These are phyloP conservation scores for Natrix natrix DNA, from an alignment of 2,797 vertebrate genomes.

Conservation along the genomic window DNA sequence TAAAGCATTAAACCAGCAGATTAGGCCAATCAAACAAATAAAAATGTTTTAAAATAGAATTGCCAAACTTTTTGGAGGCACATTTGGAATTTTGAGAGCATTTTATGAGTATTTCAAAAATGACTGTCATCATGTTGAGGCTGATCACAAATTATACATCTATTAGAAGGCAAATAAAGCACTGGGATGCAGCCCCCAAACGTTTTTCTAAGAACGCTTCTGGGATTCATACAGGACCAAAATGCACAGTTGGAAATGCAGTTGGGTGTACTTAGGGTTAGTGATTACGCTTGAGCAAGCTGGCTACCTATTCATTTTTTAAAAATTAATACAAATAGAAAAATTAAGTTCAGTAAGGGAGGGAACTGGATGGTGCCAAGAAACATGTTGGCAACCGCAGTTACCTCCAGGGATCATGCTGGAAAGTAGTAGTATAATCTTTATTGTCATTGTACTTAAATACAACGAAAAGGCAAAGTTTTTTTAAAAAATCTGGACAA, in stretches of 20 bases:
- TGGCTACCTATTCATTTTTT: background rate
- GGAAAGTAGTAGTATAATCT: background rate
- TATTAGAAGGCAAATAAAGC: background rate
- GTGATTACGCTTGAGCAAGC: background rate
- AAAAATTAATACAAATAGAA: background rate
- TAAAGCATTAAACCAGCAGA: background rate
- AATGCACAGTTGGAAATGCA: background rate
- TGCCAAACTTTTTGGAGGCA: background rate
- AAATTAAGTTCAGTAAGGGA: background rate
- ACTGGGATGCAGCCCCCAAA: background rate
- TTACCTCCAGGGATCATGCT: background rate
- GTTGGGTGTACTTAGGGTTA: background rate
- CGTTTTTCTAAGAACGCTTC: background rate
- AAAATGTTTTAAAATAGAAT: background rate
- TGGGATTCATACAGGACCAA: background rate
- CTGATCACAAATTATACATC: background rate
- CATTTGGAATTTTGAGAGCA: background rate
- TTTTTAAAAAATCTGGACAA: background rate
- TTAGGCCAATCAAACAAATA: background rate
- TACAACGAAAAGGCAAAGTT: background rate
- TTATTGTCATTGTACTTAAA: no score
- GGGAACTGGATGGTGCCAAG: background rate
- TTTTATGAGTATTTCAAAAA: background rate
- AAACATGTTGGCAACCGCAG: background rate
- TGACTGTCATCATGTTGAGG: background rate